Evolutionary conservation across 2,797 vertebrate species (phyloP).

Genomic region (Pempheris klunzingeri): DNA sequence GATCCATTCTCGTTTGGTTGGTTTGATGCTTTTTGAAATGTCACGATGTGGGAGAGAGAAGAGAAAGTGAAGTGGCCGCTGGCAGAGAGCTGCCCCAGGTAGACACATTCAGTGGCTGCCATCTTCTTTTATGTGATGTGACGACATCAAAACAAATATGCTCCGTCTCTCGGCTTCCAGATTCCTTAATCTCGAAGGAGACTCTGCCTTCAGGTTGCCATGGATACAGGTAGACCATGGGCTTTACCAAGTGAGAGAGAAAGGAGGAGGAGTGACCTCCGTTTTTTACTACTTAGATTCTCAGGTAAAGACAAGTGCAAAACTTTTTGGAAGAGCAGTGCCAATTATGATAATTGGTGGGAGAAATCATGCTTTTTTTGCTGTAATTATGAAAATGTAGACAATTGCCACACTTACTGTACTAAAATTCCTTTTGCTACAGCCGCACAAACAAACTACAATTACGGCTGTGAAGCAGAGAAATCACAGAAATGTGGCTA

Average conservation of each 20-base stretch:
- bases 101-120: conserved; percentile 43
- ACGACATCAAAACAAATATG: conserved; percentile 66
- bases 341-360: conserved; percentile 43
- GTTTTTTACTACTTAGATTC: conserved; percentile 28
- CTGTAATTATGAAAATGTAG: conserved; percentile 45
- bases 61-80: conserved; percentile 28
- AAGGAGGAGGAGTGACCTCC: conserved; percentile 1
- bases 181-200: conserved; percentile 41
- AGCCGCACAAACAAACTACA: conserved; percentile 55
- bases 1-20: conserved; percentile 25
- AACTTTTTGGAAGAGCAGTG: conserved; percentile 24
- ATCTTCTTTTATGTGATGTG: conserved; percentile 39
- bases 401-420: background rate
- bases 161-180: conserved; percentile 26
- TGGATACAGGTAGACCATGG: conserved; percentile 67
- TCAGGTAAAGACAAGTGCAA: conserved; percentile 7
- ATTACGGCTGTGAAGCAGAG: conserved; percentile 36
- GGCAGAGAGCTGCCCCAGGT: conserved; percentile 29
- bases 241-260: conserved; percentile 7
- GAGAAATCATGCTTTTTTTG: conserved; percentile 35
- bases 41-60: conserved; percentile 17
- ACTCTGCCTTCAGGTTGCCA: conserved; percentile 65
- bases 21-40: conserved; percentile 53
- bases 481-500: conserved; percentile 7
- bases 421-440: conserved; percentile 29